phyloP scores from a whole-genome alignment of 2,888 invertebrate genomes.

The Abrostola tripartita region DNA sequence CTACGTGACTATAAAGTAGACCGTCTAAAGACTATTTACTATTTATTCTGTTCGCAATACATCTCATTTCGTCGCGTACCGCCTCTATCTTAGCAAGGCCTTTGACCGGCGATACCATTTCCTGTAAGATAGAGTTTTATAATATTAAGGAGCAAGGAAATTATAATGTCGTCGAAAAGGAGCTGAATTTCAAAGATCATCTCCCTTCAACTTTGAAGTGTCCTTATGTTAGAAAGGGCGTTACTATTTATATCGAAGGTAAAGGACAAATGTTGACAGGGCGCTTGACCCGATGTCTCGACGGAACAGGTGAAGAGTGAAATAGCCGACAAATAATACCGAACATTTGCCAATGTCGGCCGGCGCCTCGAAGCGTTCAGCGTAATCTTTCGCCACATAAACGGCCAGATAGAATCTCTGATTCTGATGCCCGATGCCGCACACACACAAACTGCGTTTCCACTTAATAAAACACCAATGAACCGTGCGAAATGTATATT shows the following conservation, averaged over 20 bases:
- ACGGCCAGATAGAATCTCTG: conserved; percentile 52
- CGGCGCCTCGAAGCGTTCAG: conserved; percentile 30
- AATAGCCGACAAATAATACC: conserved; percentile 47
- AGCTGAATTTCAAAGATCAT: conserved; percentile 18
- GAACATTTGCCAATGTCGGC: conserved; percentile 32
- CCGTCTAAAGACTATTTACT: conserved; percentile 41
- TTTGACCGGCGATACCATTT: conserved; percentile 64
- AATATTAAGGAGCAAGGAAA: conserved; percentile 38
- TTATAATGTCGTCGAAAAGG: conserved; percentile 34
- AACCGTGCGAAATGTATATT: conserved; percentile 77
- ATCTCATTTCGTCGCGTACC: conserved; percentile 58
- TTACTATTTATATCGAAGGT: conserved; percentile 28
- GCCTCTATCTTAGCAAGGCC: conserved; percentile 48
- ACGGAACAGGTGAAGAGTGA: conserved; percentile 47
- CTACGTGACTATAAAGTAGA: conserved; percentile 58
- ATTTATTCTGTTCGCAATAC: conserved; percentile 58
- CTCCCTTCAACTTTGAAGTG: conserved; percentile 7
- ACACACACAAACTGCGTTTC: conserved; percentile 68
- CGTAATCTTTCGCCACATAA: conserved; percentile 60
- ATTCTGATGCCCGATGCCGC: conserved; percentile 52
- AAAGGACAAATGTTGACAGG: conserved; percentile 17
- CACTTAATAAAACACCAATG: conserved; percentile 82
- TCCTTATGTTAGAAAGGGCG: conserved; percentile 6
- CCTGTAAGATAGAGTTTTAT: conserved; percentile 45
- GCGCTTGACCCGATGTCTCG: conserved; percentile 18